Conservation (phyloP, 1,140 invertebrate species). For the Orius laevigatus region DNA sequence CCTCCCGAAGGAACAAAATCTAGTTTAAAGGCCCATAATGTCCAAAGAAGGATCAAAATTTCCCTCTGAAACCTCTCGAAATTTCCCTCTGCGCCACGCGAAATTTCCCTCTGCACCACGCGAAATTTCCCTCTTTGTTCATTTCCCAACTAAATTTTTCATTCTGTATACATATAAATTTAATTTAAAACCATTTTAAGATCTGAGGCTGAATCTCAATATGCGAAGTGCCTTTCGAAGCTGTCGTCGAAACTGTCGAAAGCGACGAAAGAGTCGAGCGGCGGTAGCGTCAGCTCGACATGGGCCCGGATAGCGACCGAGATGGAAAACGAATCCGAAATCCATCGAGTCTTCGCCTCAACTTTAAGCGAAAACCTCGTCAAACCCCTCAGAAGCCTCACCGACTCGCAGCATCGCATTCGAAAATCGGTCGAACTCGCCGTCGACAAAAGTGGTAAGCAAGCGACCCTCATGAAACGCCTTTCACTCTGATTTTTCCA, state of each 20-base stretch:
- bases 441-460: slow-evolving; percentile 48
- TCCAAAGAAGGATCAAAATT: too few relatives aligned
- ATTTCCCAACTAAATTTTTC: background rate
- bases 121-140: too few relatives aligned
- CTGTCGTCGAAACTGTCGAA: slow-evolving; percentile 70
- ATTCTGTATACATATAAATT: background rate
- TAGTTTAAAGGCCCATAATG: background rate
- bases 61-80: too few relatives aligned
- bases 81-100: too few relatives aligned
- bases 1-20: too few relatives aligned
- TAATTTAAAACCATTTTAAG: slow-evolving; percentile 32
- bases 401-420: slow-evolving; percentile 54
- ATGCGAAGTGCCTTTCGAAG: slow-evolving; percentile 78
- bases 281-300: slow-evolving; percentile 67
- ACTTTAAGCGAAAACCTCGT: slow-evolving; percentile 73
- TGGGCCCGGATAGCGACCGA: slow-evolving; percentile 80
- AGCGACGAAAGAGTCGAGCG: slow-evolving; percentile 48
- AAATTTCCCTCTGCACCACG: too few relatives aligned
- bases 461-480: background rate
- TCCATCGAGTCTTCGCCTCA: slow-evolving; percentile 62
- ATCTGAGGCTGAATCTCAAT: slow-evolving; percentile 74
- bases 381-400: slow-evolving; percentile 61
- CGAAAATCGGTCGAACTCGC: slow-evolving; percentile 42
- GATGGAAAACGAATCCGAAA: slow-evolving; percentile 76
- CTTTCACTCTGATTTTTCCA: slow-evolving; percentile 25